Base-by-base conservation (phyloP, 2,888 invertebrate genomes). In the Perdita meconis region DNA sequence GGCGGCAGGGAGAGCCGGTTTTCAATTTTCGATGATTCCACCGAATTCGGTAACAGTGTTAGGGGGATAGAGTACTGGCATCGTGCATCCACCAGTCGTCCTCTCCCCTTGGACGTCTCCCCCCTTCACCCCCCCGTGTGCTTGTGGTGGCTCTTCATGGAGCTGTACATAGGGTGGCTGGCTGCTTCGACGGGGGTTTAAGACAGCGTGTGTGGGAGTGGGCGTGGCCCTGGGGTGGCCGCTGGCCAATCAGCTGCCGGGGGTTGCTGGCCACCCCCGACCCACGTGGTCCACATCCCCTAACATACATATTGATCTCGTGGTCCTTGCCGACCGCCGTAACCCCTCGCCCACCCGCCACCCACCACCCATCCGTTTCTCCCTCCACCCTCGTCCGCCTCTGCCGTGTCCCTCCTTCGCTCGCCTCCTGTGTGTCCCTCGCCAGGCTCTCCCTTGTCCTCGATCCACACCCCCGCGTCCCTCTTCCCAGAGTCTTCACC, bases 221-320 rank as follows among this genome's bases (percentile, higher is more conserved):
- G 92, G 92, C 92, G 92, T 92, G 92, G 91, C 89, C 40, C 84
- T 81, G 84, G 87, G 90, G 88, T 91, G 86, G 92, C 90, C 91
- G 89, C 76, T 91, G 92, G 92, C 92, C 92, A 92, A 92, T 92
- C 92, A 91, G 91, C 87, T 86, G 87, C 88, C 86, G 81, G 85
- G 85, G 84, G 81, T 86, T 80, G 89, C 91, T 87, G 90, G 92
- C 92, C 92, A 90, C 92, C 92, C 91, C 92, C 92, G 87, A 89
- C 91, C 89, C 91, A 88, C 88, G 89, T 87, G 89, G 92, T 91
- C 91, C 91, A 91, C 89, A 90, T 90, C 90, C 89, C 91, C 89
- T 90, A 90, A 92, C 92, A 92, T 92, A 92, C 92, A 92, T 92
- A 92, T 92, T 92, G 92, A 92, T 92, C 92, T 92, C 91, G 91